These are phyloP conservation scores for Riparia riparia DNA, from an alignment of 2,113 vertebrate species.

Conservation along the genomic window DNA sequence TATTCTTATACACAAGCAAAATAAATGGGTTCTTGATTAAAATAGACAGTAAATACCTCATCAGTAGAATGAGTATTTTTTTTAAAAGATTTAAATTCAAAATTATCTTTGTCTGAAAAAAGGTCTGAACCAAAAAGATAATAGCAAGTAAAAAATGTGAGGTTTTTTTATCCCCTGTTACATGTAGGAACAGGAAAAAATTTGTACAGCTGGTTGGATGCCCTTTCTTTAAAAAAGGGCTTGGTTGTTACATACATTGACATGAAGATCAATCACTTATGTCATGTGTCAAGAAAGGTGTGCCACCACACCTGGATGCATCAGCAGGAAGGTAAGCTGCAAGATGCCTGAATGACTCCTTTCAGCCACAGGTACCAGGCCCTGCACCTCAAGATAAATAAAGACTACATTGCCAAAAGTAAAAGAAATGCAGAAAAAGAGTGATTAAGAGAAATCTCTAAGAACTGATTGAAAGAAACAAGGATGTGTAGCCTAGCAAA, in stretches of 20 bases:
- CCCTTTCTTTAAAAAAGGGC: neutral
- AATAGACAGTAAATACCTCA: neutral
- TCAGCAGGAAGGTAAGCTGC: neutral
- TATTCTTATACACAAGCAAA: neutral
- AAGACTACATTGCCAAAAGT: neutral
- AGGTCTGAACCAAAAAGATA: neutral
- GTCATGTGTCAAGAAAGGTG: neutral
- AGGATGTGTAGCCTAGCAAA: neutral
- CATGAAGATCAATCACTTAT: neutral
- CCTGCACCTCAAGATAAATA: neutral
- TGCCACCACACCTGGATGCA: neutral
- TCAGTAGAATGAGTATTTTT: neutral
- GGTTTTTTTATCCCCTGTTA: neutral
- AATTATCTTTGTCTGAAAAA: neutral
- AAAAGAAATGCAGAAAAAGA: neutral
- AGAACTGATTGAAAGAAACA: neutral
- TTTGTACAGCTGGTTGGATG: neutral
- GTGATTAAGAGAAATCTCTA: neutral
- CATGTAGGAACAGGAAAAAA: neutral
- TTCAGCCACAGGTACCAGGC: neutral
- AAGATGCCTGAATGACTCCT: neutral
- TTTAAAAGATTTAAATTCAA: neutral
- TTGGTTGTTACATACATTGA: neutral
- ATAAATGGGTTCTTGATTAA: neutral
- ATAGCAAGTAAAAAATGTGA: neutral